These are phyloP conservation scores for Panulirus ornatus DNA, from an alignment of 1,140 invertebrate genomes.

Conservation along the genomic window DNA sequence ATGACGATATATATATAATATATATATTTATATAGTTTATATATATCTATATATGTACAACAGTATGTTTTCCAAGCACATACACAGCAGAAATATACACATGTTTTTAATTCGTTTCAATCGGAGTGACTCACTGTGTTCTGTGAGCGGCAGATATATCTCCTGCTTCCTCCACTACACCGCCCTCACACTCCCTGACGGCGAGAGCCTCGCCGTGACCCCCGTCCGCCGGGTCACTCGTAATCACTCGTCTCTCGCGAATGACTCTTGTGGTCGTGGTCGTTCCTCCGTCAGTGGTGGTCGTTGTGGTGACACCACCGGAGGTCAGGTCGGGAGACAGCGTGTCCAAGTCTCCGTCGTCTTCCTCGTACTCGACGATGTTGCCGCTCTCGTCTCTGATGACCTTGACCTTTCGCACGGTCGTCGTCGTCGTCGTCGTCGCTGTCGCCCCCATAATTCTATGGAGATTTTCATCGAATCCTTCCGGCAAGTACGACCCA, in stretches of 20 bases:
- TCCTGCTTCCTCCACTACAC: constrained; percentile 10
- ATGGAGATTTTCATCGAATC: constrained; percentile 53
- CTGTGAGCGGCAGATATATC: constrained; percentile 25
- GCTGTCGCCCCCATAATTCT: constrained; percentile 47
- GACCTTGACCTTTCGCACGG: constrained; percentile 51
- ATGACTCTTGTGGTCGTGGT: constrained; percentile 61
- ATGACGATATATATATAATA: constrained; percentile 58
- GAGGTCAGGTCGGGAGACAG: constrained; percentile 12
- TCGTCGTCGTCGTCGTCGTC: constrained; percentile 57
- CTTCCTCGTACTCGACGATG: constrained; percentile 57
- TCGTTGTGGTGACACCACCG: constrained; percentile 37
- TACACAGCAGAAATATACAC: constrained; percentile 65
- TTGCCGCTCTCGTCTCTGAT: constrained; percentile 56
- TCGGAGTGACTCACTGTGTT: constrained; percentile 55
- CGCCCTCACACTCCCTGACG: constrained; percentile 62
- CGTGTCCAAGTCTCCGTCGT: not conserved
- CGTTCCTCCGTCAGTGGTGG: constrained; percentile 59
- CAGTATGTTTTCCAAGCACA: constrained; percentile 60
- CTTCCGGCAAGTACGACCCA: constrained; percentile 40
- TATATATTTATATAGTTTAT: constrained; percentile 34
- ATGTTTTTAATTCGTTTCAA: constrained; percentile 61
- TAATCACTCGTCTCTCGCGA: constrained; percentile 56
- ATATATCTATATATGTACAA: constrained; percentile 33
- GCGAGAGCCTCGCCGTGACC: constrained; percentile 18
- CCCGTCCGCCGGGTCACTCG: constrained; percentile 26